Conservation (phyloP, 1,140 invertebrate species). For the Pseudomyrmex cubaensis region DNA sequence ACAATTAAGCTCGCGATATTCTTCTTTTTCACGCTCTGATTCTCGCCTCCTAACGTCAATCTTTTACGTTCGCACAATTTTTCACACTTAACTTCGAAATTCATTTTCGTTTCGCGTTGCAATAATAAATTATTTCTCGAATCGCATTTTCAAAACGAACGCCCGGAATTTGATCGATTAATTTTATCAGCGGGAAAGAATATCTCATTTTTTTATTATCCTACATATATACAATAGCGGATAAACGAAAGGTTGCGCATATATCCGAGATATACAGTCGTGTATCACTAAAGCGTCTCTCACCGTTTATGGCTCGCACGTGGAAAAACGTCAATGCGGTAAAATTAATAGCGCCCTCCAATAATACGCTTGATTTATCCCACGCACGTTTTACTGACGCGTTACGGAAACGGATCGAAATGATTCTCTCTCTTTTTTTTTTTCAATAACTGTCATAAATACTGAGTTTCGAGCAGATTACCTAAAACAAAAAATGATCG, state of each 20-base stretch:
- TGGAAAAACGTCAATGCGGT: conserved; percentile 43
- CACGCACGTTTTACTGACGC: conserved; percentile 8
- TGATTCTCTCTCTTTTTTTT: too few species aligned
- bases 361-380: conserved; percentile 52
- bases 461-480: neutral
- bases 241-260: neutral
- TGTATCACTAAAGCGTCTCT: conserved; percentile 32
- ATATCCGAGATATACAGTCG: neutral
- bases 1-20: neutral
- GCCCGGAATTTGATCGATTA: neutral
- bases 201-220: too few species aligned
- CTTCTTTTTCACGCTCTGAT: neutral
- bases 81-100: neutral
- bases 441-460: conserved; percentile 21
- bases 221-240: too few species aligned
- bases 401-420: neutral
- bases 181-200: conserved; percentile 7
- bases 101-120: neutral
- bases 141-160: neutral
- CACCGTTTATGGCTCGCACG: conserved; percentile 34
- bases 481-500: conserved; percentile 2
- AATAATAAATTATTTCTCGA: conserved; percentile 14
- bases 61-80: too few species aligned
- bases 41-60: neutral
- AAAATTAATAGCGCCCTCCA: conserved; percentile 41